Base-by-base conservation (phyloP, 2,113 vertebrate genomes). In the Pteropus alecto region DNA sequence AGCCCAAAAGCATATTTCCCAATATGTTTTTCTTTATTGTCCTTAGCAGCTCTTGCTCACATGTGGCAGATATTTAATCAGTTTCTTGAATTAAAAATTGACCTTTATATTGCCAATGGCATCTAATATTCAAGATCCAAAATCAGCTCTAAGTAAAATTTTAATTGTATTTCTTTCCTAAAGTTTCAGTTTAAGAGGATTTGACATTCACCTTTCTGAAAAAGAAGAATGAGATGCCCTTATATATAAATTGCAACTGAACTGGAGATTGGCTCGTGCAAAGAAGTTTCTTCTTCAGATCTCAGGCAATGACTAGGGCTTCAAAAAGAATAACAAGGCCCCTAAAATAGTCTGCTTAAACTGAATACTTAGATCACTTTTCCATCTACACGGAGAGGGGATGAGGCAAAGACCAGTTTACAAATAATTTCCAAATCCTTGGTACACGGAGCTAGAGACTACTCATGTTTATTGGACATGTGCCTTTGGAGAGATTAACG, bases 121-220 rank as follows among this genome's bases (percentile, higher is more conserved):
- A 61, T 51, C 54, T 74, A 63, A 67, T 67, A 81, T 35, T 67
- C 21, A 73, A 60, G 26, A 74, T 67, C 87, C 91, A 61, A 92
- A 93, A 87, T 92, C 19, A 67, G 60, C 54, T 79, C 51, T 87
- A 41, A 67, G 28, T 67, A 19, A 94, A 93, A 46, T 83, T 96
- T 95, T 71, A 58, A 74, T 92, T 95, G 33, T 76, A 48, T 74
- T 79, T 88, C 63, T 48, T 15, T 16, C 65, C 35, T 85, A 54
- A 82, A 89, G 48, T 95, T 96, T 96, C 54, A 88, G 87, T 41
- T 24, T 56, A 67, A 51, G 38, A 54, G 56, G 19, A 61, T 67
- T 33, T 86, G 48, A 77, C 71, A 56, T 83, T 79, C 18, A 24
- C 79, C 33, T 96, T 94, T 87, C 54, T 90, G 54, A 73, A 89